Conservation (phyloP, 2,797 vertebrate genomes). For the Lacerta bilineata region DNA sequence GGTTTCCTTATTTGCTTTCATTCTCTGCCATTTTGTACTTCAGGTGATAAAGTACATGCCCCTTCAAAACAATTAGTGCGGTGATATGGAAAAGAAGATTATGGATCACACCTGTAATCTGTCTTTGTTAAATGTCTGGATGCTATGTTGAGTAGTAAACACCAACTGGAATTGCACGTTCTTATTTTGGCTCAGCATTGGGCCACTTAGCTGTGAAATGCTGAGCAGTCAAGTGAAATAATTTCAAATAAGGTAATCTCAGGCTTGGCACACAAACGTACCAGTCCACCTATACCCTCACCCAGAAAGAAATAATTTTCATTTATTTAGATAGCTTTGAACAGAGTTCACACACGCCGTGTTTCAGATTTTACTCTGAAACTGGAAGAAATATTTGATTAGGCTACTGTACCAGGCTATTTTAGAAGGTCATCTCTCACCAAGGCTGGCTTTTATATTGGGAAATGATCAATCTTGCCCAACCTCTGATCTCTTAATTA, state of each 20-base stretch:
- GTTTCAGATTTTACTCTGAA: constrained; percentile 34
- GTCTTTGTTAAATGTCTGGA: neutral
- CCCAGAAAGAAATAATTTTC: constrained; percentile 38
- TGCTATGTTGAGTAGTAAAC: neutral
- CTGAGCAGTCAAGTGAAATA: constrained; percentile 4
- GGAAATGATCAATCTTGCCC: neutral
- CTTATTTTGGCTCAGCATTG: neutral
- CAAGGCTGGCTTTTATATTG: constrained; percentile 21
- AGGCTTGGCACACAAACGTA: accelerated
- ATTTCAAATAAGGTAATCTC: neutral
- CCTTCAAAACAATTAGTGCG: constrained; percentile 1
- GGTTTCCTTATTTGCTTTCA: neutral
- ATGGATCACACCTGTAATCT: neutral
- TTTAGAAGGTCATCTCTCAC: neutral
- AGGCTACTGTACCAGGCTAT: neutral
- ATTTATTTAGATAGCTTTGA: constrained; percentile 49
- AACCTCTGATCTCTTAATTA: constrained; percentile 16
- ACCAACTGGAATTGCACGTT: accelerated
- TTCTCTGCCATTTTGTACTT: accelerated
- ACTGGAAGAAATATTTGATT: constrained; percentile 19
- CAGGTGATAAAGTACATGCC: neutral
- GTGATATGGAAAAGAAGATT: neutral
- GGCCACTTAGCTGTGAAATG: neutral
- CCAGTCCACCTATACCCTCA: constrained; percentile 14
- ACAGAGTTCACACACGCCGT: neutral